Evolutionary conservation across 2,888 invertebrate genomes (phyloP), one percentile per base, ranked within the genome.

Genomic region (Himalopsyche tibetana): DNA sequence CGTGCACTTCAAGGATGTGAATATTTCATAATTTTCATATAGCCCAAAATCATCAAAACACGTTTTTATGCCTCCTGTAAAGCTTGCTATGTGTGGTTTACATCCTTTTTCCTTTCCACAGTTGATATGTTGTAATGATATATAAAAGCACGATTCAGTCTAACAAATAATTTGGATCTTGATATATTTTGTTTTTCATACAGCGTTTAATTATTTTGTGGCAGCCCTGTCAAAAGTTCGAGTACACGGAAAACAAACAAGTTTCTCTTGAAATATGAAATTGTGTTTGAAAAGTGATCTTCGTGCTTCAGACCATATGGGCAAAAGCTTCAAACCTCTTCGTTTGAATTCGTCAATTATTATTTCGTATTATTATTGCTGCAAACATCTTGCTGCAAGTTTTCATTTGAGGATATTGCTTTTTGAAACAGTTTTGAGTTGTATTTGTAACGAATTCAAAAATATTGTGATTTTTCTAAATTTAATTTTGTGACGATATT

Each of bases 241-340:
- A 63, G 8, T 1, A 28, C 11, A 15, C 19, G 28, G 28, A n/a
- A 19, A 63, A 63, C 63, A 63, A 63, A 63, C 63, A 63, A 63
- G 63, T 63, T 63, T 63, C 19, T 63, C 28, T 11, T 63, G 19
- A 63, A 63, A 63, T 19, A 19, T 63, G 63, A 63, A 63, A 63
- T 63, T 63, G 63, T 63, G 28, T 63, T 63, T 63, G 56, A 63
- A 63, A 63, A 63, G 28, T 63, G 63, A 63, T 63, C 63, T 19
- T 19, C 63, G 63, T 28, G 19, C 28, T 11, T 63, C 63, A 63
- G 19, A 63, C 63, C 63, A 63, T 63, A 63, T 63, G 63, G 63
- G 63, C 63, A 19, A 63, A 63, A 63, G 28, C 63, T 63, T 51
- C 51, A 51, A 51, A 51, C 15, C 51, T 51, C 51, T 51, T 19